Base-by-base conservation (phyloP, 1,140 invertebrate genomes). In the Centruroides vittatus region DNA sequence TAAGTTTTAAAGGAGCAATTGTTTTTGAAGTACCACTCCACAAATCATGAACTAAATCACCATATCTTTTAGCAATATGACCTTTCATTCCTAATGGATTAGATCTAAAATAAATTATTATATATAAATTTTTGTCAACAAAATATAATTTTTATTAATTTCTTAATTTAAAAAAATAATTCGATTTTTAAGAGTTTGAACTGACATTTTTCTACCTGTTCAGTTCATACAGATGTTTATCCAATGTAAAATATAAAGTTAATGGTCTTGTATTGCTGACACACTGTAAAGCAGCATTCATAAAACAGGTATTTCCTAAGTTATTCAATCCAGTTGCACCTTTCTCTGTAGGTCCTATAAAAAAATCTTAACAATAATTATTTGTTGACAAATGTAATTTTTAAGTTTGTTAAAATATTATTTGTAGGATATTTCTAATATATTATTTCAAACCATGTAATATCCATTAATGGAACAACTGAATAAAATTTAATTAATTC, bases 71-170 rank as follows among this genome's bases (percentile, higher is more conserved):
- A 5, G 88, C 87, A 49, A 90, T 80, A 65, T 87, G 83, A 0
- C 90, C 90, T 59, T 85, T 83, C 67, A 89, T 91, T 3, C 89
- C 88, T 12, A 90, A 73, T 13, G 88, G 87, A 75, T 92, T 93
- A 12, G 76, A 78, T 47, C 82, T 80, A 61, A 51, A 48, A 57
- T 59, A 65, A 55, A 60, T 57, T 58, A 10, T 50, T 9, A 62
- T 9, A 59, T 23, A 46, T 61, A 36, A 11, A 10, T 47, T 61
- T 59, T 63, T 10, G 11, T 7, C 23, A n/a, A 57, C 56, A 65
- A 6, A 51, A 51, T 51, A 11, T 54, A 55, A 55, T 36, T 55
- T 55, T 13, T 34, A 35, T 55, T 34, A 55, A 55, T 34, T 13
- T 41, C 8, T 41, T 41, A 6, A 8, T 41, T 41, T 5, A 41